Base-by-base conservation (phyloP, 1,140 invertebrate genomes). In the Atta texana region DNA sequence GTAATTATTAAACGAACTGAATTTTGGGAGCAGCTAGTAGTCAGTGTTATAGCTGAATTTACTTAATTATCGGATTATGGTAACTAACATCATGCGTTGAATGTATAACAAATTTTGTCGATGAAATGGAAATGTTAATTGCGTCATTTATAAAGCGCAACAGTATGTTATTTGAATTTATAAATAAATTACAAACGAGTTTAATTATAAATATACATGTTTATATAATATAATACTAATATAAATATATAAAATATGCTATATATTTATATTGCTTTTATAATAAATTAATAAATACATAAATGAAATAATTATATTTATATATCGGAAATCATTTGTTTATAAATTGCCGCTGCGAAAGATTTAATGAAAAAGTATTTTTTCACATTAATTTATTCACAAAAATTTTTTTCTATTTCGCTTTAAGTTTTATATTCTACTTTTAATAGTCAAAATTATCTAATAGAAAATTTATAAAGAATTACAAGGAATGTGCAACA, bases 81-180 rank as follows among this genome's bases (percentile, higher is more conserved):
- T 85, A 53, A 85, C 71, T 64, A 85, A 64, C 82, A 77, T 77
- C 72, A 77, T 7, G 59, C 7, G 21, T 51, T 77, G 57, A 77
- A 76, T 77, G 59, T 76, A 76, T 85, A 85, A 85, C 68, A 72
- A 82, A 82, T 82, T 59, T 59, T 59, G 34, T 44, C 34, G 34
- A 39, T 14, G 24, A 69, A 72, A 82, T 82, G 68, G 80, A 74
- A 82, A 82, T 74, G 68, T 82, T 74, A 74, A 82, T 82, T 82
- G 34, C 53, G 24, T 69, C 55, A 31, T 57, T 81, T 57, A 24
- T 34, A 34, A 53, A 71, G 18, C 49, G 68, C 68, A 82, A 74
- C 68, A 74, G 80, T 61, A 74, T 82, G 78, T 31, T 68, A 82
- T 82, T 74, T 82, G 68, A 82, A 82, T 82, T 24, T 2, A 82